Evolutionary conservation across 2,888 invertebrate genomes (phyloP).

Genomic region (Carabus problematicus): DNA sequence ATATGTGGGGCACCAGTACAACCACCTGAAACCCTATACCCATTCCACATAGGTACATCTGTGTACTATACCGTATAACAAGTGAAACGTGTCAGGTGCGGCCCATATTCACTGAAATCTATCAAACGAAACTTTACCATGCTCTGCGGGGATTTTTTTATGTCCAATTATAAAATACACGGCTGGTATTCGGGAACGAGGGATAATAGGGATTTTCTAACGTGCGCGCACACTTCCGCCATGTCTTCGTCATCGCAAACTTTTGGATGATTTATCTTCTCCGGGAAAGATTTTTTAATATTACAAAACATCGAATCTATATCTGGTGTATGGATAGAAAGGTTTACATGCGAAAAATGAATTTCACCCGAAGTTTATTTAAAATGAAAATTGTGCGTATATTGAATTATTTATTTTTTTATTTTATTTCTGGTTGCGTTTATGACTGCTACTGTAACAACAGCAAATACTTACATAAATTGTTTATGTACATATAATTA

Average conservation of each 20-base stretch:
- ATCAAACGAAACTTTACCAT: conserved; percentile 13
- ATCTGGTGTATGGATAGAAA: not conserved
- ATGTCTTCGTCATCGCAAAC: conserved; percentile 17
- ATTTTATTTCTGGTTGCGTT: not conserved
- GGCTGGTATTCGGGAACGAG: conserved; percentile 3
- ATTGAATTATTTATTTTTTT: too few species aligned
- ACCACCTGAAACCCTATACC: not conserved
- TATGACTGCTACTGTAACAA: too few species aligned
- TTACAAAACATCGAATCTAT: conserved; percentile 17
- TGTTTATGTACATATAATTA: too few species aligned
- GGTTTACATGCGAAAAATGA: conserved; percentile 11
- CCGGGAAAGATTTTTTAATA: conserved; percentile 19
- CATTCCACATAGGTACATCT: conserved; percentile 4
- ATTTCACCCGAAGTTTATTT: conserved; percentile 19
- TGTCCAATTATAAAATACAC: conserved; percentile 34
- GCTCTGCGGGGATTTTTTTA: conserved; percentile 13
- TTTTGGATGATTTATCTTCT: conserved; percentile 23
- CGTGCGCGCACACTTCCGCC: not conserved
- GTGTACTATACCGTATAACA: not conserved
- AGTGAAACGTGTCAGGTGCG: conserved; percentile 9
- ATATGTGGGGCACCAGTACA: conserved; percentile 18
- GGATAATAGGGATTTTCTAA: conserved; percentile 18
- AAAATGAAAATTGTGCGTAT: too few species aligned
- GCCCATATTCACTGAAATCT: conserved; percentile 14
- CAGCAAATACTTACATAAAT: too few species aligned